Evolutionary conservation across 2,888 invertebrate genomes (phyloP), one percentile per base, ranked within the genome.

Genomic region (Melanotus villosus): DNA sequence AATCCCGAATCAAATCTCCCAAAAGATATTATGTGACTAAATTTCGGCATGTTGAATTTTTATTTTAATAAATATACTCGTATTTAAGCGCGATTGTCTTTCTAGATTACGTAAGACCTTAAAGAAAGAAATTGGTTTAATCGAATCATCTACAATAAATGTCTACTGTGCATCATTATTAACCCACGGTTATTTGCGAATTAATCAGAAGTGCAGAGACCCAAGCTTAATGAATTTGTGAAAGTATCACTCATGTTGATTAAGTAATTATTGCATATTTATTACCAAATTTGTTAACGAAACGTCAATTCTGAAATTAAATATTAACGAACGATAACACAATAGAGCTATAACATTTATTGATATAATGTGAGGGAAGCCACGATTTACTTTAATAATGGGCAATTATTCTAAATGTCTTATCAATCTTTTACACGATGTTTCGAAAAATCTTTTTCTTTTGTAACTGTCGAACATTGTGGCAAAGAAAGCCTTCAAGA

Each of bases 211-310:
- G 6, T 30, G 50, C 9, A 50, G 18, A 45, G 26, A 50, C 50
- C 12, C 10, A 21, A 18, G 21, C 47, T 47, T 47, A 18, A 10
- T 2, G 26, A 26, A 26, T 26, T 26, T 26, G 26, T 5, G 26
- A 26, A 26, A 26, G 19, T 21, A 47, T 12, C 23, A 12, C 47
- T 32, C 32, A 32, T 18, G 26, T 14, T 52, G 30, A 30, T 52
- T 52, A 52, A 52, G 52, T 52, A 52, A 52, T 52, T 52, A 52
- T 52, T 52, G 32, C 32, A 18, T 52, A 52, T 52, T 47, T 32
- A 52, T 52, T 52, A n/a, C 52, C 32, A 18, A 52, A 52, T 52
- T 52, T 52, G 52, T 18, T 30, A 32, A n/a, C 32, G 52, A 7
- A 30, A 52, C 16, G 32, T 4, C 32, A 52, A 12, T 19, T 19